Base-by-base conservation (phyloP, 2,113 vertebrate species). In the Mandrillus leucophaeus region DNA sequence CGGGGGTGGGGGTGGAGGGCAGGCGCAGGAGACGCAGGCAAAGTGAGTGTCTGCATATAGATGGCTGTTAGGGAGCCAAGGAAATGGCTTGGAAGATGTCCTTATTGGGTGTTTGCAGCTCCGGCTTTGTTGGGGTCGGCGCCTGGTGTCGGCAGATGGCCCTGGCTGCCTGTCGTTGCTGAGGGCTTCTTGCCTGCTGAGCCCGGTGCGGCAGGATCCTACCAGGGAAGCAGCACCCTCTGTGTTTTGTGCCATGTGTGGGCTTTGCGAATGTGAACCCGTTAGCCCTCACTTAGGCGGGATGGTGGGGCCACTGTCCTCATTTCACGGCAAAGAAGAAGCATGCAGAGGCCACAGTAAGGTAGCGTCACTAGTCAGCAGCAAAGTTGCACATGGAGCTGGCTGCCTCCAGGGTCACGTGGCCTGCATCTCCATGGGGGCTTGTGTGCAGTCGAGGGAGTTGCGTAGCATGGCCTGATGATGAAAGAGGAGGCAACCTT, bases 391-490 rank as follows among this genome's bases (percentile, higher is more conserved):
- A 0, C 23, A 17, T 32, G 5, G 13, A 52, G 64, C 0, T 1
- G 17, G 18, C 27, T 4, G 0, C 93, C 45, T 70, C 20, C 0
- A 4, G 20, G 57, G 25, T 7, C 20, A 2, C 4, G 0, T n/a
- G 1, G 80, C 81, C 27, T 9, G n/a, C 18, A 23, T 48, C 43
- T 38, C 43, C 14, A 0, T 7, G 16, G 40, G 52, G 32, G 20
- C 8, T 3, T 8, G 5, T 27, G 45, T 18, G 12, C 4, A 52
- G 79, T 52, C 16, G 52, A 57, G n/a, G 32, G 20, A 52, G 35
- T 64, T 27, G 14, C 11, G 0, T 1, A 3, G 27, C 2, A 12
- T 40, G 80, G 70, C 70, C 1, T 0, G 25, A 4, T 5, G 0
- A 2, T 13, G 27, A 43, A 48, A 23, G 61, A 27, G 10, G 23